These are phyloP conservation scores for Seriola dumerili DNA, from an alignment of 2,113 vertebrate genomes.

Conservation along the genomic window DNA sequence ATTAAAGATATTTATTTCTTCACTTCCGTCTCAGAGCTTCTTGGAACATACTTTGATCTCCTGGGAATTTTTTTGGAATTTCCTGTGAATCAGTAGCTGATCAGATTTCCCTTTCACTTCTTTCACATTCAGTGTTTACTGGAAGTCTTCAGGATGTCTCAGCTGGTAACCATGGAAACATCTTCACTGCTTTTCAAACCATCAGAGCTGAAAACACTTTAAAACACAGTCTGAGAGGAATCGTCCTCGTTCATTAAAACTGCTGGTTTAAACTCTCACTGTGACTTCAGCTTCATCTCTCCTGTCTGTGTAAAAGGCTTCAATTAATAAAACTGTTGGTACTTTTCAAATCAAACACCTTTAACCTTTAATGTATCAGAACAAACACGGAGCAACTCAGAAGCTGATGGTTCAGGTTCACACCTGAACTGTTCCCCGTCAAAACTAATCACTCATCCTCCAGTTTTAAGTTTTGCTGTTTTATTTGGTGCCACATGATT, in stretches of 20 bases:
- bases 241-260: no score
- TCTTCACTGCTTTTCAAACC: not conserved
- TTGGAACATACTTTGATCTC: not conserved
- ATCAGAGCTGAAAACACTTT: not conserved
- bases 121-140: conserved; percentile 7
- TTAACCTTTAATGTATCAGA: no score
- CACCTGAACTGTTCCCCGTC: not conserved
- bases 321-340: no score
- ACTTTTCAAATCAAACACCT: no score
- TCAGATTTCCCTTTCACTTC: conserved; percentile 35
- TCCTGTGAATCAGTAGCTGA: not conserved
- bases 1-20: conserved; percentile 61
- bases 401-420: not conserved
- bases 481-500: no score
- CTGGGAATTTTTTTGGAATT: conserved; percentile 10
- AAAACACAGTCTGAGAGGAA: not conserved
- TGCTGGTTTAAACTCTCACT: no score
- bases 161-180: conserved; percentile 13
- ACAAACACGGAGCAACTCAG: no score
- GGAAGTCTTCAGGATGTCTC: not conserved
- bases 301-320: no score
- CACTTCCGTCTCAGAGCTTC: not conserved
- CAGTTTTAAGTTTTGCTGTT: no score
- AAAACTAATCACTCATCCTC: not conserved
- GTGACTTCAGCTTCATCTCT: no score